Evolutionary conservation across 2,113 vertebrate genomes (phyloP).

Genomic region (Gadus macrocephalus): DNA sequence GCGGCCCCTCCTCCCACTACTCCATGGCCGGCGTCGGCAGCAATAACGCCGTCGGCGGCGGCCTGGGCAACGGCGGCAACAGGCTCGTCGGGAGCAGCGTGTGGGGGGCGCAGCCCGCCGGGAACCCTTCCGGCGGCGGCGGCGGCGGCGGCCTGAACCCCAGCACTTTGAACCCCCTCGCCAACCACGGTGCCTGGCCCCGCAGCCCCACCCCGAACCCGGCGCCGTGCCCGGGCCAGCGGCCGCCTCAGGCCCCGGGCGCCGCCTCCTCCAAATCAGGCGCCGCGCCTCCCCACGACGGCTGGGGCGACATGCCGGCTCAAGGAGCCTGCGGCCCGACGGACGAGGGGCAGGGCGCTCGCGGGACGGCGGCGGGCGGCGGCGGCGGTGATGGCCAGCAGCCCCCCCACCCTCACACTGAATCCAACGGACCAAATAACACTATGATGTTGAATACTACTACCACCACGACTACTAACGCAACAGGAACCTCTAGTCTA

Average conservation of each 20-base stretch:
- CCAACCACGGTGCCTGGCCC: slow-evolving; percentile 94
- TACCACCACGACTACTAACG: slow-evolving; percentile 92
- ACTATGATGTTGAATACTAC: slow-evolving; percentile 82
- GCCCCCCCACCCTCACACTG: slow-evolving; percentile 94
- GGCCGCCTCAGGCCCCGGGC: slow-evolving; percentile 86
- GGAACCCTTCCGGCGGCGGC: slow-evolving; percentile 44
- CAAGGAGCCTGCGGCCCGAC: slow-evolving; percentile 75
- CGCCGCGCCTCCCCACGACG: slow-evolving; percentile 33
- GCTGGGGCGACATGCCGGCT: slow-evolving; percentile 86
- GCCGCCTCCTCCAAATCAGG: slow-evolving; percentile 83
- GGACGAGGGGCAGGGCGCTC: slow-evolving; percentile 78
- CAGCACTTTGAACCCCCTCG: slow-evolving; percentile 93
- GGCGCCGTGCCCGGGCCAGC: slow-evolving; percentile 80
- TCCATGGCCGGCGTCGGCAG: slow-evolving; percentile 73
- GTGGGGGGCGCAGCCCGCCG: slow-evolving; percentile 58
- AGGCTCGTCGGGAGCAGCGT: slow-evolving; percentile 51
- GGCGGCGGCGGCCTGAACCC: slow-evolving; percentile 85
- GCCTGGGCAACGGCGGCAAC: slow-evolving; percentile 50
- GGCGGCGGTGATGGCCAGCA: slow-evolving; percentile 73
- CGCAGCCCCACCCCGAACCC: slow-evolving; percentile 57
- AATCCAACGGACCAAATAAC: slow-evolving; percentile 99
- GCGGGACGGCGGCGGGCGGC: slow-evolving; percentile 84
- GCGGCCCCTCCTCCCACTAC: slow-evolving; percentile 49
- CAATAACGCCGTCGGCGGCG: slow-evolving; percentile 86
- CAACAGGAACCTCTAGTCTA: slow-evolving; percentile 97